These are phyloP conservation scores for Euproctis similis DNA, from an alignment of 2,888 invertebrate species.

Conservation along the genomic window DNA sequence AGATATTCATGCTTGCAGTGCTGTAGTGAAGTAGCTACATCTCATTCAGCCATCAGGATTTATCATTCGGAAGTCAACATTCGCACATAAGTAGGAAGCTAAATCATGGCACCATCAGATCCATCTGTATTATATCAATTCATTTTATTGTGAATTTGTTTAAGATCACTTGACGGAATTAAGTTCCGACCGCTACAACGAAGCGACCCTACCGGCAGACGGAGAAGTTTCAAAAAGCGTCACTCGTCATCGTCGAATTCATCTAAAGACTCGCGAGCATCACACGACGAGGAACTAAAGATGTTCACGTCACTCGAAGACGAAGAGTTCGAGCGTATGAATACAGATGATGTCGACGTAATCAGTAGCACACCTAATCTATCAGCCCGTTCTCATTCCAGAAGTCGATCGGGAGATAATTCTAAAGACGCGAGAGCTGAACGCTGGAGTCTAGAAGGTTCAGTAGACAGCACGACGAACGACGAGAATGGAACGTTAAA, in stretches of 20 bases:
- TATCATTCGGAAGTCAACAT: slow-evolving; percentile 27
- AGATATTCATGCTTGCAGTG: slow-evolving; percentile 40
- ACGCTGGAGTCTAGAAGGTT: slow-evolving; percentile 43
- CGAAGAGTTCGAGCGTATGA: slow-evolving; percentile 70
- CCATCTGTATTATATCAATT: slow-evolving; percentile 60
- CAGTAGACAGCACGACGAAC: slow-evolving; percentile 32
- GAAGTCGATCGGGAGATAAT: slow-evolving; percentile 68
- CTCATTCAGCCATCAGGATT: slow-evolving; percentile 21
- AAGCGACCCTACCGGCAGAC: slow-evolving; percentile 77
- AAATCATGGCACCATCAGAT: slow-evolving; percentile 37
- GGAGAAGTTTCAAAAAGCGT: slow-evolving; percentile 77
- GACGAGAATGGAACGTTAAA: slow-evolving; percentile 35
- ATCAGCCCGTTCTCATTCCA: slow-evolving; percentile 70
- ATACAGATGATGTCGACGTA: slow-evolving; percentile 32
- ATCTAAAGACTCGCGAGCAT: slow-evolving; percentile 76
- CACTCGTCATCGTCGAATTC: slow-evolving; percentile 78
- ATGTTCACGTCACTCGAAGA: slow-evolving; percentile 80
- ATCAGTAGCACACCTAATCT: slow-evolving; percentile 69
- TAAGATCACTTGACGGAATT: slow-evolving; percentile 80
- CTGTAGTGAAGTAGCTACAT: slow-evolving; percentile 46
- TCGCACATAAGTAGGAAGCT: slow-evolving; percentile 43
- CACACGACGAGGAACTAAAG: slow-evolving; percentile 78
- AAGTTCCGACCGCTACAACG: slow-evolving; percentile 77
- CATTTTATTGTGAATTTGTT: slow-evolving; percentile 58
- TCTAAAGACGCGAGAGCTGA: slow-evolving; percentile 56